Conservation (phyloP, 2,113 vertebrate species). For the Polyodon spathula region DNA sequence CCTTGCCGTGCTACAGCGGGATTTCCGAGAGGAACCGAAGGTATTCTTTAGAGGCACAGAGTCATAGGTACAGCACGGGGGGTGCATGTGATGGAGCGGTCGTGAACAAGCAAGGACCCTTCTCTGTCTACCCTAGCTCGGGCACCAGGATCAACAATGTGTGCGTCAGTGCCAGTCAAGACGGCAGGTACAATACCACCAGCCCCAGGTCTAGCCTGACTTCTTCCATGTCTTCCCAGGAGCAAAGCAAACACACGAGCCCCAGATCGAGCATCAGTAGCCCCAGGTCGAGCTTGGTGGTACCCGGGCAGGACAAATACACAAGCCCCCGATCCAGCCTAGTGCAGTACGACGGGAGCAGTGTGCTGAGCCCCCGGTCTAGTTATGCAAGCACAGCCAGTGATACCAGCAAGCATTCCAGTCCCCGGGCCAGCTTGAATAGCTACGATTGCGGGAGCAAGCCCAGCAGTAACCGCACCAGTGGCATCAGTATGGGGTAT, state of each 20-base stretch:
- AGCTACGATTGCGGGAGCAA: constrained; percentile 79
- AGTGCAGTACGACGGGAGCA: constrained; percentile 57
- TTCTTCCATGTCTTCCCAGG: constrained; percentile 50
- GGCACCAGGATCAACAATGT: constrained; percentile 59
- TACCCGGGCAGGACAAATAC: constrained; percentile 59
- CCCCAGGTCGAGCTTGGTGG: constrained; percentile 61
- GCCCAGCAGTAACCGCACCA: constrained; percentile 86
- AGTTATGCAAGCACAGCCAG: constrained; percentile 86
- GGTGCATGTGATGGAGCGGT: constrained; percentile 53
- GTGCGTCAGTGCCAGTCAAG: constrained; percentile 43
- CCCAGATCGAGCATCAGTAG: constrained; percentile 69
- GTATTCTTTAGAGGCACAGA: constrained; percentile 67
- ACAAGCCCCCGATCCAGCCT: constrained; percentile 68
- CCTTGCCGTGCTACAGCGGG: constrained; percentile 70
- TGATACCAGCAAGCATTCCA: constrained; percentile 80
- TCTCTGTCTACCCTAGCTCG: constrained; percentile 23
- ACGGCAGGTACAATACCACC: constrained; percentile 49
- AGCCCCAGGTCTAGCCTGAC: constrained; percentile 66
- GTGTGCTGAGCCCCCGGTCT: constrained; percentile 66
- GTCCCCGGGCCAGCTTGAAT: constrained; percentile 77
- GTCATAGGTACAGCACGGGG: constrained; percentile 61
- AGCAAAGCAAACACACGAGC: constrained; percentile 68
- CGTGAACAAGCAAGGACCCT: constrained; percentile 46
- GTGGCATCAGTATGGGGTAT: constrained; percentile 94
- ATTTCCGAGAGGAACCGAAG: constrained; percentile 61